A percentile compares a stretch with the other conserved stretches of the same genome.
These are phyloP conservation scores for Smutsia temminckii DNA, from an alignment of 2,797 vertebrate genomes.

Conservation along the genomic window DNA sequence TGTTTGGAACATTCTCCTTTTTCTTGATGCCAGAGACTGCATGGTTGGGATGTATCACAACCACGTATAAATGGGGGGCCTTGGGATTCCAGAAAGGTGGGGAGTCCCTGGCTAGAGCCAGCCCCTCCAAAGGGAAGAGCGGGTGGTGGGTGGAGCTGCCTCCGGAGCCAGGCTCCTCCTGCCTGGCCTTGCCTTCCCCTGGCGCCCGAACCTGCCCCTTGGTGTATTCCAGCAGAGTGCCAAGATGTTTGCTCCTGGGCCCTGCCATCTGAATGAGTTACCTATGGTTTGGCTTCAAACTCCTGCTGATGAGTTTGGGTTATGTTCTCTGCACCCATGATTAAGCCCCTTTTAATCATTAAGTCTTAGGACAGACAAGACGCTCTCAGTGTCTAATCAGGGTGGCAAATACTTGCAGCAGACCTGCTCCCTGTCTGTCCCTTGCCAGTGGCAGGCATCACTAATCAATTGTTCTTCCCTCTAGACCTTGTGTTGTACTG, in stretches of 20 bases:
- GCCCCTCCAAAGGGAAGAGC: background rate
- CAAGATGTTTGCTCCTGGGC: background rate
- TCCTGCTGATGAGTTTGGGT: background rate
- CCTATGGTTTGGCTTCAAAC: background rate
- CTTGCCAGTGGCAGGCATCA: background rate
- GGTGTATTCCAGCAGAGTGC: rapidly evolving
- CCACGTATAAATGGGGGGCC: background rate
- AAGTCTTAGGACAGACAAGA: background rate
- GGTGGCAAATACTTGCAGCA: rapidly evolving
- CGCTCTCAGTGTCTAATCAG: rapidly evolving
- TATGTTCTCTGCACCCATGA: background rate
- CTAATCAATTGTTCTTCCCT: background rate
- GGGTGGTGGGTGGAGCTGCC: too few relatives aligned
- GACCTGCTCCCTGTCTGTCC: rapidly evolving
- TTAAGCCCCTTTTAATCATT: background rate
- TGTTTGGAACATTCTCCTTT: background rate
- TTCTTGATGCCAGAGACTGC: background rate
- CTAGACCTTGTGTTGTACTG: constrained; percentile 98
- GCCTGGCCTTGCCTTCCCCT: background rate
- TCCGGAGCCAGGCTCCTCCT: background rate
- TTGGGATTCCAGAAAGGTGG: background rate
- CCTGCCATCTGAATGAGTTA: background rate
- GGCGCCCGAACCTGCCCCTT: rapidly evolving
- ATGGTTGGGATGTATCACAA: background rate
- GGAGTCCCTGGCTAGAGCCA: background rate